Conservation (phyloP, 2,797 vertebrate genomes). For the Eulemur albifrons region DNA sequence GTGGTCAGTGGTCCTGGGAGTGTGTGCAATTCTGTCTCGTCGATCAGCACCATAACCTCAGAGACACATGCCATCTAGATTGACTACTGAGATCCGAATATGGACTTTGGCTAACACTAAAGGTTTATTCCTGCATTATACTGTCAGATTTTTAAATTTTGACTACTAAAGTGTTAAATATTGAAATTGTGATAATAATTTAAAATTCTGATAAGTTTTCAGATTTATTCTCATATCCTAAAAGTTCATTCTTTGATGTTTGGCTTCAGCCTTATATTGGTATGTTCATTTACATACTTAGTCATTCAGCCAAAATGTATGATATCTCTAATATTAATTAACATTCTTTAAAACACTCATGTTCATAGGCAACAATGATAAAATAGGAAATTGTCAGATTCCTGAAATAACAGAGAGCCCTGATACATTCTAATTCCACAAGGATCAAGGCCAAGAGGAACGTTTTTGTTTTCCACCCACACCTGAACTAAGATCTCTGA, state of each 20-base stretch:
- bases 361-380: conserved; percentile 35
- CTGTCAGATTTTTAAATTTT: neutral
- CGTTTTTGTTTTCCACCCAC: neutral
- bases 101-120: neutral
- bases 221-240: neutral
- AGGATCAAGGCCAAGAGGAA: neutral
- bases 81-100: neutral
- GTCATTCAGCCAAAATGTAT: neutral
- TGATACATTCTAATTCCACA: neutral
- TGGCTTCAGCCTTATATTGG: neutral
- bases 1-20: neutral
- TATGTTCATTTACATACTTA: neutral
- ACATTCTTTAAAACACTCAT: neutral
- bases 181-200: neutral
- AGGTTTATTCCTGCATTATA: neutral
- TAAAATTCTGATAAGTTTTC: conserved; percentile 13
- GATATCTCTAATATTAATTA: neutral
- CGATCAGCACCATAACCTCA: neutral
- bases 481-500: neutral
- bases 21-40: neutral
- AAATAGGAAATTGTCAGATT: neutral
- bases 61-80: neutral
- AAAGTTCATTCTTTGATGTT: neutral
- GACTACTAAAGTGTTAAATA: neutral
- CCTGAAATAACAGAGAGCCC: neutral